These are phyloP conservation scores for Enteromius radiatus DNA, from an alignment of 2,797 vertebrate species.

Conservation along the genomic window DNA sequence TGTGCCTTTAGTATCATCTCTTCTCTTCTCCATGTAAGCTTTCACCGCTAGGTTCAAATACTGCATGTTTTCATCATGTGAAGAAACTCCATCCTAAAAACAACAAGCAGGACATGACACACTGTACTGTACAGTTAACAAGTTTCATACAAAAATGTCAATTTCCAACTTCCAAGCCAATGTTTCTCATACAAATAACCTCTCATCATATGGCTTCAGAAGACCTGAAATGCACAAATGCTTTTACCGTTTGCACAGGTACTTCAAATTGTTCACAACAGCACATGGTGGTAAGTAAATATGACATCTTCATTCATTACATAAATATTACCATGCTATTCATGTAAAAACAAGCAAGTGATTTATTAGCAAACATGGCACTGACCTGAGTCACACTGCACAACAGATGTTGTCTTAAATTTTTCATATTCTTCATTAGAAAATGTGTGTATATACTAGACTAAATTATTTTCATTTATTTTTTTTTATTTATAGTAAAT, in stretches of 20 bases:
- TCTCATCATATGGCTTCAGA: not conserved
- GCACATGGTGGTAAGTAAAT: not conserved
- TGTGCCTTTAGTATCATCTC: not conserved
- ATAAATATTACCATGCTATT: not conserved
- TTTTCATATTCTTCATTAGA: not conserved
- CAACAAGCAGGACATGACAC: constrained; percentile 38
- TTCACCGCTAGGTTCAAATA: constrained; percentile 86
- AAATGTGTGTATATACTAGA: not conserved
- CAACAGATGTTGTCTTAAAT: not conserved
- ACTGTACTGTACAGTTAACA: not conserved
- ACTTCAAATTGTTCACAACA: not conserved
- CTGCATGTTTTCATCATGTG: constrained; percentile 86
- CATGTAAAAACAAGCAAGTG: not conserved
- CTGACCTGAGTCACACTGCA: not conserved
- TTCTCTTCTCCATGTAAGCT: constrained; percentile 70
- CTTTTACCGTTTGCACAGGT: not conserved
- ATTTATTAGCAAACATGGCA: not conserved
- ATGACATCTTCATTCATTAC: not conserved
- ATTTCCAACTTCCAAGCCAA: not conserved
- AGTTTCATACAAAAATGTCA: not conserved
- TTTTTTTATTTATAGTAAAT: too few relatives aligned
- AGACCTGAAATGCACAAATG: not conserved
- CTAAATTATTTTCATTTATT: not conserved
- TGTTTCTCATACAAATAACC: not conserved
- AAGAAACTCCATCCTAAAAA: constrained; percentile 80